Evolutionary conservation across 1,140 invertebrate species (phyloP), one percentile per base, ranked within the genome.

Genomic region (Diachasmimorpha longicaudata): DNA sequence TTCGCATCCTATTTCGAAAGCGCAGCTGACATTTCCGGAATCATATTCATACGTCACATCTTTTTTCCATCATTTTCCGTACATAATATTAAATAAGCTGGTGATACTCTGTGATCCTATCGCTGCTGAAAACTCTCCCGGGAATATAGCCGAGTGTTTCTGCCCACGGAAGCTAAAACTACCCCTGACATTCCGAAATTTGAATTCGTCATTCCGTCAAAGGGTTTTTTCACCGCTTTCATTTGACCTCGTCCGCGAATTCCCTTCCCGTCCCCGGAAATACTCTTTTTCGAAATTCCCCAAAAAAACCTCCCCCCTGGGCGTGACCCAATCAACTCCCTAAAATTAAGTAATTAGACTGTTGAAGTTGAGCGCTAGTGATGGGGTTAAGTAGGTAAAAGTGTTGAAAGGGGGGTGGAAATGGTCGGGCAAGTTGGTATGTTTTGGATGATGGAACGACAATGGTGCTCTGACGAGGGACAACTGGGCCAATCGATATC

Each of bases 401-500:
- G 74, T 46, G 58, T 75, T 63, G 69, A 73, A 16, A 4, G 31
- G 63, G 63, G n/a, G n/a, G n/a, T n/a, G n/a, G 25, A 13, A 52
- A 72, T 23, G 58, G 67, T 72, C n/a, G 48, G 10, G 19, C 39
- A 36, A n/a, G 48, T 13, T 55, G 39, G 77, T 75, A 77, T 70
- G 77, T 79, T 63, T 63, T 81, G 63, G 77, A 79, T 80, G 81
- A 81, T 81, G 77, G 80, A 79, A 75, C 74, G 75, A 79, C 63
- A 66, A 75, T 70, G 52, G 81, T 72, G 77, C 78, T 81, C 77
- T 83, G 80, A 84, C 82, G 83, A 85, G 81, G 82, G 79, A 85
- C 84, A 85, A 85, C 84, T 85, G 84, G 84, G 84, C 84, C 84
- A 85, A 85, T 85, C 84, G 84, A 85, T 85, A 85, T 77, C 79